Evolutionary conservation across 2,113 vertebrate genomes (phyloP).

Genomic region (Synodontis membranacea): DNA sequence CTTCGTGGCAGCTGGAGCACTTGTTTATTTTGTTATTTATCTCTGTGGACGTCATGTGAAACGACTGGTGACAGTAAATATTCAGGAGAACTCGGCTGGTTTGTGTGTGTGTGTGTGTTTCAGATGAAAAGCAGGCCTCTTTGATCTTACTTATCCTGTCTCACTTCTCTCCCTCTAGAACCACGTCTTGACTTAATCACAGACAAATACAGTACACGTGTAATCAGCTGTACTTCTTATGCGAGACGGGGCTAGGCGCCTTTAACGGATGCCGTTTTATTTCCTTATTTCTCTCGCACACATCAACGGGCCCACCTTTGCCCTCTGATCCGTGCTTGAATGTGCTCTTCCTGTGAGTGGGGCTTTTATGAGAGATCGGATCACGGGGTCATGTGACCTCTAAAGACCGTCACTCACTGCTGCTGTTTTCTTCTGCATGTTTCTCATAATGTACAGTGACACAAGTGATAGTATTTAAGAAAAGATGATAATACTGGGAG

Average conservation of each 20-base stretch:
- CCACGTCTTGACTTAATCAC: background rate
- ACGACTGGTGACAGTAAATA: constrained; percentile 18
- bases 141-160: constrained; percentile 30
- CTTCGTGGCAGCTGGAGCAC: constrained; percentile 2
- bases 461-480: background rate
- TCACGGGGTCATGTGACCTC: constrained; percentile 12
- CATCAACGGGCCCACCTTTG: constrained; percentile 40
- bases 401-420: background rate
- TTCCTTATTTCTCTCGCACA: background rate
- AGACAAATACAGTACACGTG: background rate
- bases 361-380: constrained; percentile 2
- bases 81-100: background rate
- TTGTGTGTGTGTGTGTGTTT: constrained; percentile 31
- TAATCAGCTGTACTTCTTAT: constrained; percentile 6
- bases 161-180: background rate
- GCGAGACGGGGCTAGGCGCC: background rate
- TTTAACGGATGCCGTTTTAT: background rate
- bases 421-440: background rate
- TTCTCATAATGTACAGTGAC: constrained; percentile 9
- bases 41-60: constrained; percentile 25
- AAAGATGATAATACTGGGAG: background rate
- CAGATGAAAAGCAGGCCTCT: constrained; percentile 36
- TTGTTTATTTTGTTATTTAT: constrained; percentile 50
- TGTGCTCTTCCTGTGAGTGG: constrained; percentile 28
- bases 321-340: constrained; percentile 6